A percentile compares a stretch with the other conserved stretches of the same genome.
phyloP scores from a whole-genome alignment of 2,888 invertebrate species.

The Drosophila monieri region DNA sequence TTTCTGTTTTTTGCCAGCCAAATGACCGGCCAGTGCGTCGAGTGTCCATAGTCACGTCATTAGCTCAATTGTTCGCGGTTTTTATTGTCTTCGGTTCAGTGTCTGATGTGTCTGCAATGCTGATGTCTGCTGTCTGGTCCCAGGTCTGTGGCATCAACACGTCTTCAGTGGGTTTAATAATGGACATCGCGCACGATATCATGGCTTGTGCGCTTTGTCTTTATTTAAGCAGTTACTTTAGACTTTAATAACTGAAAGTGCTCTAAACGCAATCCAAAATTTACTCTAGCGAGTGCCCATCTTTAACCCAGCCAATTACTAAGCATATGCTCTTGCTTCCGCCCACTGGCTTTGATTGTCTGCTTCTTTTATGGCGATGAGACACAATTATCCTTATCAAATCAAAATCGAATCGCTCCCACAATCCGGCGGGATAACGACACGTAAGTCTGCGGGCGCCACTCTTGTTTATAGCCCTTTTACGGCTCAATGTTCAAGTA shows the following conservation, averaged over 20 bases:
- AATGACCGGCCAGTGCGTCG: conserved; percentile 43
- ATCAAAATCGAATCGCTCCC: conserved; percentile 61
- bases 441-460: conserved; percentile 49
- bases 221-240: conserved; percentile 15
- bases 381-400: conserved; percentile 60
- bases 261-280: conserved; percentile 12
- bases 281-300: not conserved
- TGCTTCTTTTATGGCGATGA: conserved; percentile 44
- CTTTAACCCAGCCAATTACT: conserved; percentile 13
- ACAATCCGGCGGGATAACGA: conserved; percentile 38
- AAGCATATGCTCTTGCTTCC: conserved; percentile 33
- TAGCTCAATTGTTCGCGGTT: conserved; percentile 71
- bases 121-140: conserved; percentile 28
- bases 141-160: conserved; percentile 68
- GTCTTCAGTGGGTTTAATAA: conserved; percentile 68
- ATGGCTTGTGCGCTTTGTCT: conserved; percentile 16
- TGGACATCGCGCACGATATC: conserved; percentile 64
- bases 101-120: conserved; percentile 16
- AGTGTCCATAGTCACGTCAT: conserved; percentile 76
- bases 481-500: conserved; percentile 68
- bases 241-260: conserved; percentile 42
- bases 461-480: conserved; percentile 77
- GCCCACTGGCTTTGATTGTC: conserved; percentile 19
- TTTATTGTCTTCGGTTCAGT: conserved; percentile 48
- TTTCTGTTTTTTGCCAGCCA: conserved; percentile 11